Evolutionary conservation across 2,797 vertebrate species (phyloP).

Genomic region (Discoglossus pictus): DNA sequence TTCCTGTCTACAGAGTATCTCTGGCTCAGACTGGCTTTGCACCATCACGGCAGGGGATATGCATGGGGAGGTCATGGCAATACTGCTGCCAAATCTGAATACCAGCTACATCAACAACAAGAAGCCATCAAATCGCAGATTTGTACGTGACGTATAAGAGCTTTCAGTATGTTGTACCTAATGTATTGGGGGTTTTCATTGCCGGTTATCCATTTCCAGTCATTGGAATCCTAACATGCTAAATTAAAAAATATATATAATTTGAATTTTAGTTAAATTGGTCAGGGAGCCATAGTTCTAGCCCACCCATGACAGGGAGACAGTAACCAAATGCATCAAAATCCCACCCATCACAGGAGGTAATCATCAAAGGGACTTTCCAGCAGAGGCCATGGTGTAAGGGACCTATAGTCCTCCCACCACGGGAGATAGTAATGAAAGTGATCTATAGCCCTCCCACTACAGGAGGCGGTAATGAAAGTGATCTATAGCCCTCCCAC

Average conservation of each 20-base stretch:
- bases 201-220: not conserved
- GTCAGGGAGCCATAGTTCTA: no score
- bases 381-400: no score
- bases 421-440: not conserved
- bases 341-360: no score
- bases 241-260: no score
- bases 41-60: conserved; percentile 75
- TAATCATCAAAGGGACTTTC: no score
- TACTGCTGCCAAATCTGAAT: conserved; percentile 75
- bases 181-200: not conserved
- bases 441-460: no score
- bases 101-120: conserved; percentile 69
- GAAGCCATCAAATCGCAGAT: conserved; percentile 77
- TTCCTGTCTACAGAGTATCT: conserved; percentile 79
- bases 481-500: not conserved
- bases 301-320: no score
- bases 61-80: conserved; percentile 81
- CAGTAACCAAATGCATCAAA: no score
- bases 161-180: no score
- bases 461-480: not conserved
- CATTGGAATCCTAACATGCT: no score
- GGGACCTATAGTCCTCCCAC: not conserved
- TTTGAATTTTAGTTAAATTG: no score
- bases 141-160: conserved; percentile 72
- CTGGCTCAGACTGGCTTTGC: conserved; percentile 89